phyloP scores from a whole-genome alignment of 2,888 invertebrate species.

The Ligdia adustata region DNA sequence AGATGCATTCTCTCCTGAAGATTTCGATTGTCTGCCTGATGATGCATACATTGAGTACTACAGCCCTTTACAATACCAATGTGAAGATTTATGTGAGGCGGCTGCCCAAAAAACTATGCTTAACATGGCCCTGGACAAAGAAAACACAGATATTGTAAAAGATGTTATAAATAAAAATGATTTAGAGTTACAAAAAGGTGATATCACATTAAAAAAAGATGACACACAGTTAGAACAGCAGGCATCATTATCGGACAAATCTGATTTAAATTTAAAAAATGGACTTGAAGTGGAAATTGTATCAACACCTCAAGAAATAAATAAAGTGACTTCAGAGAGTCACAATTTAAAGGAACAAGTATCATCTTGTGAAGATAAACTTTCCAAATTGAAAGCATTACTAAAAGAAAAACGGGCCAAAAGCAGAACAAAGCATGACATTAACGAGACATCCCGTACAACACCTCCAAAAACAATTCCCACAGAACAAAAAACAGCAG shows the following conservation, averaged over 20 bases:
- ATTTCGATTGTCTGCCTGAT: conserved; percentile 55
- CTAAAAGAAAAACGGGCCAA: conserved; percentile 51
- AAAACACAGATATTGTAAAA: conserved; percentile 44
- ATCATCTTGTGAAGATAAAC: conserved; percentile 67
- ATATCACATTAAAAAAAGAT: background rate
- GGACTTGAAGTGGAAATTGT: background rate
- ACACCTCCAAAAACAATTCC: conserved; percentile 40
- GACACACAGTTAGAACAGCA: conserved; percentile 2
- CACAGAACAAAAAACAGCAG: conserved; percentile 40
- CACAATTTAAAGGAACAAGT: conserved; percentile 44
- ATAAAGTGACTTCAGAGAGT: background rate
- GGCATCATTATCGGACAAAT: background rate
- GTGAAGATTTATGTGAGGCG: conserved; percentile 46
- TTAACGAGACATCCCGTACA: conserved; percentile 11
- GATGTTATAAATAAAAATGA: conserved; percentile 21
- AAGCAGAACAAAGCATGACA: conserved; percentile 32
- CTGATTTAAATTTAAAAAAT: background rate
- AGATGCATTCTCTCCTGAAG: conserved; percentile 68
- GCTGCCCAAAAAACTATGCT: conserved; percentile 54
- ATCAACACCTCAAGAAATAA: background rate
- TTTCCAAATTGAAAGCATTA: conserved; percentile 62
- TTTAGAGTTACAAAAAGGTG: conserved; percentile 9
- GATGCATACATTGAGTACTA: conserved; percentile 52
- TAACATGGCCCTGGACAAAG: conserved; percentile 34
- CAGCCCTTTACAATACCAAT: conserved; percentile 50